Conservation (phyloP, 1,140 invertebrate species). For the Trachymyrmex cornetzi region DNA sequence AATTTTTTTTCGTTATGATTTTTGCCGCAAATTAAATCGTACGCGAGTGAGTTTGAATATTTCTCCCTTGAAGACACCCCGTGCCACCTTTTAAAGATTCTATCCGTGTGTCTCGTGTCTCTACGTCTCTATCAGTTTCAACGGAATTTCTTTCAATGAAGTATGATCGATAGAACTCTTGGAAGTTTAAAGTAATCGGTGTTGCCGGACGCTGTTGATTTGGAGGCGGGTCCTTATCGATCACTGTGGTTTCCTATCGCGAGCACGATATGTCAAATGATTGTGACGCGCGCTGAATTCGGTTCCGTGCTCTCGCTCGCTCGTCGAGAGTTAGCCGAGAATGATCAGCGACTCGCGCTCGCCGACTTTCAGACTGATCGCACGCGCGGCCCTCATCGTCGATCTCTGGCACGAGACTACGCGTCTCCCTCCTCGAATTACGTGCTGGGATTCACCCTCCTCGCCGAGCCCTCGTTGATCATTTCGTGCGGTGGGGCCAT, state of each 20-base stretch:
- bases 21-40: too few species aligned
- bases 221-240: neutral
- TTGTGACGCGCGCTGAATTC: conserved; percentile 21
- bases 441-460: conserved; percentile 3
- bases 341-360: conserved; percentile 50
- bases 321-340: neutral
- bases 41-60: too few species aligned
- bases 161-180: too few species aligned
- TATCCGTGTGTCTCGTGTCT: too few species aligned
- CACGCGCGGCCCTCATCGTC: conserved; percentile 32
- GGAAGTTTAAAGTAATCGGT: neutral
- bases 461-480: neutral
- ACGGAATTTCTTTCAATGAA: too few species aligned
- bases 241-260: neutral
- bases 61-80: too few species aligned
- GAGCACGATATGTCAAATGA: neutral
- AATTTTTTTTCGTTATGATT: too few species aligned
- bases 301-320: conserved; percentile 15
- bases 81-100: too few species aligned
- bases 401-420: conserved; percentile 23
- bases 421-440: conserved; percentile 3
- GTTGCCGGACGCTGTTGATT: neutral
- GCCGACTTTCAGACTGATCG: conserved; percentile 79
- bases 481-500: neutral
- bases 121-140: too few species aligned